Evolutionary conservation across 2,113 vertebrate genomes (phyloP).

Genomic region (Artemisiospiza belli): DNA sequence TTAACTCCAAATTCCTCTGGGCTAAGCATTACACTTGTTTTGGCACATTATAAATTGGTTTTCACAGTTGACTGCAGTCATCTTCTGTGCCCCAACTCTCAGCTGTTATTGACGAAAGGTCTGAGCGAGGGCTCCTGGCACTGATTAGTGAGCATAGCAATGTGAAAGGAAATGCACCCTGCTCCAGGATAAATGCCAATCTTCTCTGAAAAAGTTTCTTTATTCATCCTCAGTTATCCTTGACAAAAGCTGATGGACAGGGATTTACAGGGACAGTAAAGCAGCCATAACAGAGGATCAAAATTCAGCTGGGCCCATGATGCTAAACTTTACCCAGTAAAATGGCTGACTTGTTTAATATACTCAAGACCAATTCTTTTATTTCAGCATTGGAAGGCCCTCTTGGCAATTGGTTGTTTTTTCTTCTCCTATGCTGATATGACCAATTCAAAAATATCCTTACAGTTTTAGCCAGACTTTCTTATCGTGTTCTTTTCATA

Average conservation of each 20-base stretch:
- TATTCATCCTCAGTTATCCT: not conserved
- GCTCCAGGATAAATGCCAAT: not conserved
- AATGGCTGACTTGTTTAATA: not conserved
- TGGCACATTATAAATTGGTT: conserved; percentile 62
- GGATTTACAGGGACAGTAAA: not conserved
- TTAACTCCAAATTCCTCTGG: conserved; percentile 40
- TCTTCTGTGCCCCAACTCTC: conserved; percentile 31
- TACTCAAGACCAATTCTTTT: not conserved
- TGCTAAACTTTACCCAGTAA: not conserved
- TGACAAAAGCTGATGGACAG: not conserved
- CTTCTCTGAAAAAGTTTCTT: not conserved
- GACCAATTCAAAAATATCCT: not conserved
- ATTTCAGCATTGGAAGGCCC: not conserved
- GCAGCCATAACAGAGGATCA: not conserved
- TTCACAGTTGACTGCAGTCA: conserved; percentile 23
- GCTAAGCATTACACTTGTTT: conserved; percentile 28
- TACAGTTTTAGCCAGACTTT: not conserved
- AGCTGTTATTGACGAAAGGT: conserved; percentile 17
- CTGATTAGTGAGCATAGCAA: not conserved
- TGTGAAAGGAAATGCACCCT: not conserved
- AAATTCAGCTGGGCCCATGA: not conserved
- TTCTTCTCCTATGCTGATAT: not conserved
- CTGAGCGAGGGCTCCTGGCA: conserved; percentile 18
- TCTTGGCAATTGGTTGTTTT: not conserved
- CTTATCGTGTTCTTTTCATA: not conserved